phyloP scores from a whole-genome alignment of 2,797 vertebrate genomes.

The Chelmon rostratus region DNA sequence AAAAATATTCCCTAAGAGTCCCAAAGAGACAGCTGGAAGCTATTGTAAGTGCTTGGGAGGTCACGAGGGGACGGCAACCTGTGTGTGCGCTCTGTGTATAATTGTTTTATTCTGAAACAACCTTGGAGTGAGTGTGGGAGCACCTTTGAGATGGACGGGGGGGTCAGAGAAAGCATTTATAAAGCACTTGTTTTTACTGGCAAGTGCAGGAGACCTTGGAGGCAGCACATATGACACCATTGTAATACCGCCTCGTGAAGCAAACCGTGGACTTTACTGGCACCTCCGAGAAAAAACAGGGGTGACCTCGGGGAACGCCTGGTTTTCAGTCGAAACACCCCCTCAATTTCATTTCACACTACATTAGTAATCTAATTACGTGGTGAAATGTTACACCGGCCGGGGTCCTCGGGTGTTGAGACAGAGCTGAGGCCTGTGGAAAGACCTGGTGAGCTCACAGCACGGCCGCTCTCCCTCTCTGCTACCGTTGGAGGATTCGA shows the following conservation, averaged over 20 bases:
- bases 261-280: constrained; percentile 61
- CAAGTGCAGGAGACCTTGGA: constrained; percentile 76
- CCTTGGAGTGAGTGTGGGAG: constrained; percentile 76
- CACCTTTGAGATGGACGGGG: constrained; percentile 60
- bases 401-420: constrained; percentile 44
- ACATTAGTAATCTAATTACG: constrained; percentile 82
- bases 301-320: constrained; percentile 53
- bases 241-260: constrained; percentile 62
- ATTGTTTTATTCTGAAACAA: constrained; percentile 84
- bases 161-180: constrained; percentile 72
- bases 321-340: constrained; percentile 50
- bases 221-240: constrained; percentile 72
- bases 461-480: constrained; percentile 28
- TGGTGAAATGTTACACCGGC: constrained; percentile 73
- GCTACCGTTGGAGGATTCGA: constrained; percentile 70
- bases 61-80: constrained; percentile 47
- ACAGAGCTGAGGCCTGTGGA: constrained; percentile 28
- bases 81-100: constrained; percentile 66
- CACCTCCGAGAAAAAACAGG: constrained; percentile 54
- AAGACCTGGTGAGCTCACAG: constrained; percentile 48
- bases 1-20: constrained; percentile 75
- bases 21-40: constrained; percentile 82
- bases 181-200: constrained; percentile 82
- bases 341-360: constrained; percentile 79
- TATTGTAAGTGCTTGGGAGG: constrained; percentile 54